Evolutionary conservation across 2,113 vertebrate species (phyloP).

Genomic region (Labeo catla): DNA sequence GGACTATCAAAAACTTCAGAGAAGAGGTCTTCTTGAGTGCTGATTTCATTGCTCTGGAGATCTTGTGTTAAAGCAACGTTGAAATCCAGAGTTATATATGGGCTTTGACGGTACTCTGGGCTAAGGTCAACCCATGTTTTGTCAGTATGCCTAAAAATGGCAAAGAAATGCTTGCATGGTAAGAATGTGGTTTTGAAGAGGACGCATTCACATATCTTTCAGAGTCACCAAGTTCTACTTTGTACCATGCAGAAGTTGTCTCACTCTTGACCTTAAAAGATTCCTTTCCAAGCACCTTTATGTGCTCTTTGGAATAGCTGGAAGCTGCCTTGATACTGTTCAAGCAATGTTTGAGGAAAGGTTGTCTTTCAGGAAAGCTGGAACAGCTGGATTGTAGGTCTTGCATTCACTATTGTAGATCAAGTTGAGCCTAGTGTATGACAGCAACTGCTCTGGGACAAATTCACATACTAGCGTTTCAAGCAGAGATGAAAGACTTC

Average conservation of each 20-base stretch:
- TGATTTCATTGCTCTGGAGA: background rate
- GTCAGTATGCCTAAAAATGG: background rate
- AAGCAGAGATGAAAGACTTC: constrained; percentile 17
- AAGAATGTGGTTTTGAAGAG: constrained; percentile 11
- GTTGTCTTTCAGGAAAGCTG: background rate
- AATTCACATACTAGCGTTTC: background rate
- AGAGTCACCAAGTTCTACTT: background rate
- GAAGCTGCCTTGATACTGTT: background rate
- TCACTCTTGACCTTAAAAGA: background rate
- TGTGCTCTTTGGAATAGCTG: background rate
- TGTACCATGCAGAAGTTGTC: constrained; percentile 7
- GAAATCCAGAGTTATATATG: constrained; percentile 16
- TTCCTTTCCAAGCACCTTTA: background rate
- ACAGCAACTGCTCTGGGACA: background rate
- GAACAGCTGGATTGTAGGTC: background rate
- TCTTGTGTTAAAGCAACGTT: background rate
- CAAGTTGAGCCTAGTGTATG: constrained; percentile 12
- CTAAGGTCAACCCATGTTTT: background rate
- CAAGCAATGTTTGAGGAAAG: background rate
- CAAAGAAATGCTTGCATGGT: constrained; percentile 12
- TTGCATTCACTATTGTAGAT: constrained; percentile 8
- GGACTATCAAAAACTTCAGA: background rate
- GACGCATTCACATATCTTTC: background rate
- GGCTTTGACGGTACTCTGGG: background rate
- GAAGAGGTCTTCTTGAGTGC: background rate